A percentile compares a stretch with the other conserved stretches of the same genome.
Conservation (phyloP, 2,113 vertebrate genomes). For the Etia nguti region DNA sequence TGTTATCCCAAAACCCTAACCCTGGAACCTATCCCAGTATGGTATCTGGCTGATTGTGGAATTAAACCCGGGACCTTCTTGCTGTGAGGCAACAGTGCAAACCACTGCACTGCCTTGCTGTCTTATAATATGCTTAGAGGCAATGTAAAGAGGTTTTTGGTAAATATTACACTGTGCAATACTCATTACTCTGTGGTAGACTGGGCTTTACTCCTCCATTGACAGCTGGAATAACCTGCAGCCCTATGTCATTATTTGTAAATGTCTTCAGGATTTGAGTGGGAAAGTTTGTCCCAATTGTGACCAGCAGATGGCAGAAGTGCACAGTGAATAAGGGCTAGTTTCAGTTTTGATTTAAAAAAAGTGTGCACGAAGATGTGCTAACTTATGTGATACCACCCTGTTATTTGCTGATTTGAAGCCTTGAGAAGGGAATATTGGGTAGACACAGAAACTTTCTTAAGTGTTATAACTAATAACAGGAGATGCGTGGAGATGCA, state of each 20-base stretch:
- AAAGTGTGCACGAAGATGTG: not conserved
- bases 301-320: not conserved
- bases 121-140: not conserved
- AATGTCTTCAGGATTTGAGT: not conserved
- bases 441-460: not conserved
- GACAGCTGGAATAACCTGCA: not conserved
- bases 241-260: not conserved
- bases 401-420: not conserved
- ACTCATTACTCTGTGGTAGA: not conserved
- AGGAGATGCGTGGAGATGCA: too few relatives aligned
- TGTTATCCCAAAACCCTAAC: too few relatives aligned
- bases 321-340: not conserved
- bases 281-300: fast-evolving
- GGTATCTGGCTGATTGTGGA: not conserved
- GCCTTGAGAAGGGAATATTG: fast-evolving
- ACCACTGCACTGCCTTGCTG: not conserved
- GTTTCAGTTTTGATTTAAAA: not conserved
- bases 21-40: not conserved
- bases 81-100: not conserved
- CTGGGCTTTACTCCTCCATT: not conserved
- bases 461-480: not conserved
- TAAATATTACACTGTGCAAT: not conserved
- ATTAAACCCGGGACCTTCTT: not conserved
- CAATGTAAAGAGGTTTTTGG: not conserved
- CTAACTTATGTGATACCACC: not conserved